Evolutionary conservation across 2,888 invertebrate species (phyloP).

Genomic region (Drosophila meridiana): DNA sequence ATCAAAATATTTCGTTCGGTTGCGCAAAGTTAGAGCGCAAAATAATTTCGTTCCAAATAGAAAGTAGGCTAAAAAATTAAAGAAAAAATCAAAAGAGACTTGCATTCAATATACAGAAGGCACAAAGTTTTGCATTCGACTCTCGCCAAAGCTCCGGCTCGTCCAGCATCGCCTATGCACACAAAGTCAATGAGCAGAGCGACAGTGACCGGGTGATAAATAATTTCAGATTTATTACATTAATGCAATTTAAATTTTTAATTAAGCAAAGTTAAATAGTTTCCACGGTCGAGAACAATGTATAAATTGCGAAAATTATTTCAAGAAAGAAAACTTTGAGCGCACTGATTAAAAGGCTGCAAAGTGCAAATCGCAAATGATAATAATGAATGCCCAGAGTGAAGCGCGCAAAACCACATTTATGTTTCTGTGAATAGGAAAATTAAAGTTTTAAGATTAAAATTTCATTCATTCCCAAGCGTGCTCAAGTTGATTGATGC

Average conservation of each 20-base stretch:
- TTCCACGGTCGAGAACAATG: slow-evolving; percentile 17
- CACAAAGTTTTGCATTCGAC: slow-evolving; percentile 31
- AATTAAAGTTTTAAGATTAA: not conserved
- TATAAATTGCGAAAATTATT: slow-evolving; percentile 24
- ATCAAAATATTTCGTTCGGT: slow-evolving; percentile 79
- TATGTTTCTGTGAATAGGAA: not conserved
- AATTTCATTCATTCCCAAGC: not conserved
- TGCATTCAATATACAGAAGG: slow-evolving; percentile 32
- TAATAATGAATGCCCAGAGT: not conserved
- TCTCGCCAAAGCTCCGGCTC: slow-evolving; percentile 5
- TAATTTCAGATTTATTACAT: slow-evolving; percentile 58
- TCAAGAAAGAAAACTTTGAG: slow-evolving; percentile 26
- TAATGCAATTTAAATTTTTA: slow-evolving; percentile 61
- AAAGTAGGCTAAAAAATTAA: slow-evolving; percentile 60
- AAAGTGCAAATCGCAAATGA: not conserved
- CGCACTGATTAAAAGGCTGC: slow-evolving; percentile 2
- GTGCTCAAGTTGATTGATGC: not conserved
- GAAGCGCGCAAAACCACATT: not conserved
- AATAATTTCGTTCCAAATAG: slow-evolving; percentile 69
- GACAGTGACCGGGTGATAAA: slow-evolving; percentile 48
- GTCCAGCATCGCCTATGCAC: not conserved
- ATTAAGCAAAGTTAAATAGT: slow-evolving; percentile 64
- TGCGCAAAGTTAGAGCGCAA: slow-evolving; percentile 67
- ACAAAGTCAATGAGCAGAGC: slow-evolving; percentile 26
- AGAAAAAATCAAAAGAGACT: slow-evolving; percentile 29